phyloP scores from a whole-genome alignment of 2,888 invertebrate genomes.

The Caenorhabditis doughertyi region DNA sequence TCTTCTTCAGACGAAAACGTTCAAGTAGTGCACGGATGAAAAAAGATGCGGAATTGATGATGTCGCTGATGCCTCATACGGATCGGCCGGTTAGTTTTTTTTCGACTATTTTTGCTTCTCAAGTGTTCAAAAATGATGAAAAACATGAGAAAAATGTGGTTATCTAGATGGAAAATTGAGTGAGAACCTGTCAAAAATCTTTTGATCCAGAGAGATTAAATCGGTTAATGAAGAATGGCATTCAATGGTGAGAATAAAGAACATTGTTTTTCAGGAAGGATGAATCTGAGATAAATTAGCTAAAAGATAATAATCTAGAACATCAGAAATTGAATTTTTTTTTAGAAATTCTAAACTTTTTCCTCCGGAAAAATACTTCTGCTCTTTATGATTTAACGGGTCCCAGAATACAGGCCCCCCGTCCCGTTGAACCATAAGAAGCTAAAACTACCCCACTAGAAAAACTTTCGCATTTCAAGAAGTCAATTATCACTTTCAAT shows the following conservation, averaged over 20 bases:
- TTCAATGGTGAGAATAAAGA: too few relatives aligned
- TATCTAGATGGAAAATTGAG: neutral
- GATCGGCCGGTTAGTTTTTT: constrained; percentile 59
- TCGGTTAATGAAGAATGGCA: constrained; percentile 17
- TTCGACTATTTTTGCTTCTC: neutral
- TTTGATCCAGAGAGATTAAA: neutral
- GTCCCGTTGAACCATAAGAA: too few relatives aligned
- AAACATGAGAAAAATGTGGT: neutral
- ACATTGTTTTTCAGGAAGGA: constrained; percentile 7
- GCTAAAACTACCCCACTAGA: too few relatives aligned
- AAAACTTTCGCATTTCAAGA: too few relatives aligned
- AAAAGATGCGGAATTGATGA: constrained; percentile 57
- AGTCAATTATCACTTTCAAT: too few relatives aligned
- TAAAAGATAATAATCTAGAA: neutral
- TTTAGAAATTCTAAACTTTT: too few relatives aligned
- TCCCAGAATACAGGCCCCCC: too few relatives aligned
- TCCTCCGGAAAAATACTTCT: too few relatives aligned
- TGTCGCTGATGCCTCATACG: constrained; percentile 50
- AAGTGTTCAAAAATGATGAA: neutral
- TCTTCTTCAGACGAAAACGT: constrained; percentile 50
- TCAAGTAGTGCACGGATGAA: constrained; percentile 45
- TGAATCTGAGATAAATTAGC: neutral
- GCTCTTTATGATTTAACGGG: too few relatives aligned
- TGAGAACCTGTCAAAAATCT: constrained; percentile 23
- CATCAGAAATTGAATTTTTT: too few relatives aligned